phyloP scores from a whole-genome alignment of 64 coral and sea anemone genomes.

The Stichodactyla mertensii region DNA sequence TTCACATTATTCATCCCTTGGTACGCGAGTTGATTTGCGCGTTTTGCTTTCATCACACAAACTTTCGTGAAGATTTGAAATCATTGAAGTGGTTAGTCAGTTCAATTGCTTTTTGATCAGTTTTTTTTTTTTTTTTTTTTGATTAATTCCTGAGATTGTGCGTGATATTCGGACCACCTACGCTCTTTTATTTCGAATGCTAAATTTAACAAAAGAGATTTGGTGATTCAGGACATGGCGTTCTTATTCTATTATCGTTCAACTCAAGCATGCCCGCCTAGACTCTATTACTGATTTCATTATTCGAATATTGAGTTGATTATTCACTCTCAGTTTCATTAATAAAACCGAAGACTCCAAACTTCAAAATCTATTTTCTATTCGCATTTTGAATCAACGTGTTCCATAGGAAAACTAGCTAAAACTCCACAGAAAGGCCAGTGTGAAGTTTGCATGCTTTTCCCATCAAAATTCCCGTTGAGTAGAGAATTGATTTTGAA shows the following conservation, averaged over 20 bases:
- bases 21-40: neutral
- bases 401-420: too few species aligned
- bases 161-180: neutral
- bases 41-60: neutral
- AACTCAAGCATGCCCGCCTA: neutral
- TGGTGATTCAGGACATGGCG: neutral
- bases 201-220: neutral
- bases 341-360: too few species aligned
- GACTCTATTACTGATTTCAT: too few species aligned
- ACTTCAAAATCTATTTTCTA: too few species aligned
- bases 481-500: too few species aligned
- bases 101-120: conserved; percentile 1
- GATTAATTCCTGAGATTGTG: neutral
- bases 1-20: neutral
- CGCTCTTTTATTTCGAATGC: neutral
- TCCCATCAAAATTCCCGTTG: too few species aligned
- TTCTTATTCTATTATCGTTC: neutral
- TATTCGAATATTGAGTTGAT: too few species aligned
- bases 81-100: neutral
- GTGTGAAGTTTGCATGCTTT: too few species aligned
- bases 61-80: neutral
- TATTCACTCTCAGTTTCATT: too few species aligned
- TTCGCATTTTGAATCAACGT: too few species aligned
- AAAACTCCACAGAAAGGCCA: too few species aligned
- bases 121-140: too few species aligned